A percentile compares a stretch with the other conserved stretches of the same genome.
These are phyloP conservation scores for Patella pellucida DNA, from an alignment of 2,888 invertebrate genomes.

Conservation along the genomic window DNA sequence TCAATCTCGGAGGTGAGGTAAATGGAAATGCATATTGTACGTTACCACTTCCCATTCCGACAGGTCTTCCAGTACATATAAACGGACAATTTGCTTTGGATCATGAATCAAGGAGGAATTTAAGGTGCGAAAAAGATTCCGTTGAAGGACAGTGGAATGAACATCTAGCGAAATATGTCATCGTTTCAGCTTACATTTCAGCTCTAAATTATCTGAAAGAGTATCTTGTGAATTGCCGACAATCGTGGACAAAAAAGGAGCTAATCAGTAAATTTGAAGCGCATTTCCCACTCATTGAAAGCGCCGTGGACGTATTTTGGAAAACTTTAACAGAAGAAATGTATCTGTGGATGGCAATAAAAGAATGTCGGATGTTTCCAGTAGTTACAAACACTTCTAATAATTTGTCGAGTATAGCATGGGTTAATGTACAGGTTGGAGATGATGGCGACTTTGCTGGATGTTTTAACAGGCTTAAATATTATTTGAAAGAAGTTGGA, in stretches of 20 bases:
- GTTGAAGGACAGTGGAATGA: conserved; percentile 15
- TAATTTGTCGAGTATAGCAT: background rate
- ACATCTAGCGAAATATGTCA: background rate
- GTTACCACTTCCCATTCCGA: conserved; percentile 17
- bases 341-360: background rate
- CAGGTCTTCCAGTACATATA: conserved; percentile 18
- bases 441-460: background rate
- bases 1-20: background rate
- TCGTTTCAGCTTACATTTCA: conserved; percentile 18
- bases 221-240: background rate
- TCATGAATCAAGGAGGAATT: conserved; percentile 19
- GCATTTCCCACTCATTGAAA: background rate
- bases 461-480: background rate
- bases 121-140: conserved; percentile 6
- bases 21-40: conserved; percentile 17
- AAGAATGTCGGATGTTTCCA: background rate
- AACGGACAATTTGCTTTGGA: conserved; percentile 25
- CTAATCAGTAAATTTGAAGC: background rate
- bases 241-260: background rate
- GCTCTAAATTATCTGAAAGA: background rate
- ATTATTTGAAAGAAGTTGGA: background rate
- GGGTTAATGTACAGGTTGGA: background rate
- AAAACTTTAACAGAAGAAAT: background rate
- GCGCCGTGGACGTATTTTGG: background rate
- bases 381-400: background rate